Base-by-base conservation (phyloP, 2,888 invertebrate species). In the Amblyjoppa proteus region DNA sequence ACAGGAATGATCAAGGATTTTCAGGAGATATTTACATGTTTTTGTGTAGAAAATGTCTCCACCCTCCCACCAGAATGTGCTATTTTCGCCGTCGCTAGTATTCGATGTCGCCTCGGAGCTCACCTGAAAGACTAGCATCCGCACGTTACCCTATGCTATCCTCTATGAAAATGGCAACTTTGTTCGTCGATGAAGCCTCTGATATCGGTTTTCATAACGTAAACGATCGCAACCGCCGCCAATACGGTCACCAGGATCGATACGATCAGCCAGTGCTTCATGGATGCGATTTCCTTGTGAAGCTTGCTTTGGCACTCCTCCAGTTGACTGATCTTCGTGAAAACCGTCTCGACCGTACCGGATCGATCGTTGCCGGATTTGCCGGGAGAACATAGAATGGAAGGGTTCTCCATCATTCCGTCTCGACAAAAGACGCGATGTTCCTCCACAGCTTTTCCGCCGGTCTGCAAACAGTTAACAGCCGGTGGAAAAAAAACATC, bases 401-500 rank as follows among this genome's bases (percentile, higher is more conserved):
- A 90, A 5, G 89, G 87, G n/a, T 89, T 92, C 87, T 92, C 91
- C 75, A 53, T 88, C 25, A 85, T 88, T 45, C 92, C 93, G 77
- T 96, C 96, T 6, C 95, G 95, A 90, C 98, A 98, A 89, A 96
- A 96, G 0, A 97, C 93, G 78, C 97, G 96, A 92, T 97, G 97
- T 89, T 97, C 97, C 82, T 97, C 96, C 0, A 97, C 95, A 89
- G 95, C 95, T 90, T 95, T 95, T 7, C 95, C 94, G 0, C 95
- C 95, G 0, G 95, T 95, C 92, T 92, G 76, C 16, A 78, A 87
- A 70, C 7, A 41, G 20, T 13, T 28, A 41, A 58, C n/a, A 9
- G 25, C 34, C 31, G 9, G 34, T 28, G 25, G 28, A 28, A 4
- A 53, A 69, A 69, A 28, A 20, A 16, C 0, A n/a, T 34, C 28